Evolutionary conservation across 2,113 vertebrate genomes (phyloP), one percentile per base, ranked within the genome.

Genomic region (Panthera tigris): DNA sequence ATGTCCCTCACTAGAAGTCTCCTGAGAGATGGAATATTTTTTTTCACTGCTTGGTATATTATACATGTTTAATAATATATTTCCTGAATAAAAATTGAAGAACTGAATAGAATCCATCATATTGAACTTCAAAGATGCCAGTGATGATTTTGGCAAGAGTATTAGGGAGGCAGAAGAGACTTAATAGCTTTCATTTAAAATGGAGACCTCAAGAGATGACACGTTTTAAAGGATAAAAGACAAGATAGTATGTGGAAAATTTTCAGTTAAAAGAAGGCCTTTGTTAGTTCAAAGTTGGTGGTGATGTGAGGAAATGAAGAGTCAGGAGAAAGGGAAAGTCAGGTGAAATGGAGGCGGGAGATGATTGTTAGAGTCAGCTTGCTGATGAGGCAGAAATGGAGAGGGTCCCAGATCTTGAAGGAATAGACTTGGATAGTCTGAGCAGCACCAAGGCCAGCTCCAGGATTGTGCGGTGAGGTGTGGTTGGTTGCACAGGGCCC

Each of bases 101-200:
- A 55, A 12, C 78, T 65, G 61, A 74, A 31, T 71, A 55, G 66
- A 68, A 9, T 31, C 76, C n/a, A 48, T 36, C 50, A 78, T n/a
- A 33, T 57, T 92, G 81, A 66, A 50, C 61, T 81, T 89, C 83
- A 50, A 79, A 79, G 63, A 50, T 55, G 2, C 39, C n/a, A 33
- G n/a, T 45, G 66, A 23, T 74, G 39, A 65, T 45, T 63, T 86
- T 33, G 29, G 41, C n/a, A 76, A 50, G 45, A 80, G 27, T 39
- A 55, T 73, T 14, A 27, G 23, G 2, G 9, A 45, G 52, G 5
- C 16, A 5, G 15, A 41, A 82, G 39, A 89, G 15, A 69, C 4
- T 41, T 55, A 90, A 9, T 39, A 48, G n/a, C 94, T 76, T 61
- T 29, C 63, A 68, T 97, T 95, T 83, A 33, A 96, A 88, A 66